Evolutionary conservation across 2,888 invertebrate genomes (phyloP).

Genomic region (Masnerella sp.): DNA sequence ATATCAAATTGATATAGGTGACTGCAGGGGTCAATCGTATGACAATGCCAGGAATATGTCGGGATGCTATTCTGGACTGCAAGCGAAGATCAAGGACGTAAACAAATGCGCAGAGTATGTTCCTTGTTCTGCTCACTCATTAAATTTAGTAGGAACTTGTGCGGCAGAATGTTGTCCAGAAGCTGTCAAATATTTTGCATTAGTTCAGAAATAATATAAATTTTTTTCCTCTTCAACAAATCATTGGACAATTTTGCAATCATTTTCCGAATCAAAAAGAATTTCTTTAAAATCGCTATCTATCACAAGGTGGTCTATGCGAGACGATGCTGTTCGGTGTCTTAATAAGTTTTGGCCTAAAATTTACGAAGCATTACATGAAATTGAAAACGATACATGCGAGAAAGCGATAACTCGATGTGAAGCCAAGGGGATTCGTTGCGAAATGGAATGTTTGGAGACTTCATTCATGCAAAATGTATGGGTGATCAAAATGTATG

Average conservation of each 20-base stretch:
- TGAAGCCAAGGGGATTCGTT: slow-evolving; percentile 19
- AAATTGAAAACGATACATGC: slow-evolving; percentile 1
- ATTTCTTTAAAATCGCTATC: neutral
- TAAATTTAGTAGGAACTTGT: slow-evolving; percentile 17
- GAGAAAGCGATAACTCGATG: slow-evolving; percentile 8
- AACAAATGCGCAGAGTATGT: slow-evolving; percentile 57
- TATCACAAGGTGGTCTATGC: slow-evolving; percentile 16
- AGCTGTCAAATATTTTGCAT: neutral
- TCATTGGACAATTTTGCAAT: neutral
- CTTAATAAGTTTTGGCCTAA: slow-evolving; percentile 10
- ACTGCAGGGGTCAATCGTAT: slow-evolving; percentile 63
- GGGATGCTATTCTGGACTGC: slow-evolving; percentile 54
- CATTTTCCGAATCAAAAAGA: neutral
- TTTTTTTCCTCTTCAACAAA: neutral
- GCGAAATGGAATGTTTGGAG: slow-evolving; percentile 15
- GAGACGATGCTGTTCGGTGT: slow-evolving; percentile 1
- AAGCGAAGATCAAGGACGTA: slow-evolving; percentile 61
- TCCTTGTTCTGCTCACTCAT: slow-evolving; percentile 62
- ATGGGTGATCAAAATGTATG: slow-evolving; percentile 25
- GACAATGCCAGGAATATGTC: slow-evolving; percentile 64
- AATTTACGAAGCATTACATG: slow-evolving; percentile 9
- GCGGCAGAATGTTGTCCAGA: slow-evolving; percentile 3
- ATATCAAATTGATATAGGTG: no score
- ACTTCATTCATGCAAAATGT: slow-evolving; percentile 11
- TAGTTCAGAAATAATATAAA: slow-evolving; percentile 2